Evolutionary conservation across 2,888 invertebrate species (phyloP), one percentile per base, ranked within the genome.

Genomic region (Euplexia lucipara): DNA sequence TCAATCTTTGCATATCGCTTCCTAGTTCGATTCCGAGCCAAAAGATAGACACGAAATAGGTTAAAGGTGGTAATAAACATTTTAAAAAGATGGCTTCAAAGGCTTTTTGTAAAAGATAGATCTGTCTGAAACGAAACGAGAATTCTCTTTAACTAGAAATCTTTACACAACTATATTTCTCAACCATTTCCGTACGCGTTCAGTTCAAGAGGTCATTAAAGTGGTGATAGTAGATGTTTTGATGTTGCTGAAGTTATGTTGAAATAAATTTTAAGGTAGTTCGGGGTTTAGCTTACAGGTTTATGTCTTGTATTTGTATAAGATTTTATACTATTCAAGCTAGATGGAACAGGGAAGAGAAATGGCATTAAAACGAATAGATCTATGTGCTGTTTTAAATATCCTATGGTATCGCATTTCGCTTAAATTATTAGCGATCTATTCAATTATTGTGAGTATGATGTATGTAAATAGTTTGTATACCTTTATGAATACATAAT

Each of bases 11-110:
- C 51, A 49, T 77, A 53, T 65, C 37, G 62, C 60, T 75, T 75
- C 69, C 64, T 35, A 47, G 16, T 56, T 74, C 69, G 48, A 69
- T 60, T n/a, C 41, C 22, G 35, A 65, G 64, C 75, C 65, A 81
- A 63, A 65, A 70, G 18, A 59, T 39, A 52, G 22, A 57, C 34
- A 22, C 7, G 47, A 66, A 78, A 59, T 75, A 63, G 69, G 71
- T 70, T 74, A 68, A 56, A 70, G 20, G 22, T 59, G 32, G 37
- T 8, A 34, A 54, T 58, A 74, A 74, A 68, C 41, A 66, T 53
- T 61, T 22, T 61, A 41, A 65, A 47, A 44, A 61, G 16, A 16
- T 32, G 10, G n/a, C 26, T 62, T 49, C 22, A 32, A 54, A 62
- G 47, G 41, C 39, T 47, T 37, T 35, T 34, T 22, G 30, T 37